These are phyloP conservation scores for Nomada lathburiana DNA, from an alignment of 2,888 invertebrate genomes.

Conservation along the genomic window DNA sequence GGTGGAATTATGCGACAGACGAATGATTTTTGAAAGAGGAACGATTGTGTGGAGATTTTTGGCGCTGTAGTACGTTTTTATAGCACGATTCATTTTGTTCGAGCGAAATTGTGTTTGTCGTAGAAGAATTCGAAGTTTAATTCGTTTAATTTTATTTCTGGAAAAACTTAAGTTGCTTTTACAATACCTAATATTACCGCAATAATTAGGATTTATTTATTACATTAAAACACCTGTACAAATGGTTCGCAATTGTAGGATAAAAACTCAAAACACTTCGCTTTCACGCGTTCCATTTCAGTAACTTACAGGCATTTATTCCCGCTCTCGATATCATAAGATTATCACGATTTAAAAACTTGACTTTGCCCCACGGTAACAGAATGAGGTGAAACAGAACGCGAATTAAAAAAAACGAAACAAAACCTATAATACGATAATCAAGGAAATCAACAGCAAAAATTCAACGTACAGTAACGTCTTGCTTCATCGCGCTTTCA, in stretches of 20 bases:
- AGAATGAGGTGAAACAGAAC: neutral
- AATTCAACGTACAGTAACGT: neutral
- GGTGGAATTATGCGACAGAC: neutral
- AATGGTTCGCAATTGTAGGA: neutral
- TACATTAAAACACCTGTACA: constrained; percentile 20
- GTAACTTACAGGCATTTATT: constrained; percentile 2
- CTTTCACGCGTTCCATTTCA: constrained; percentile 24
- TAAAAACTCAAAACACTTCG: constrained; percentile 13
- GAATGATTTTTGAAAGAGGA: neutral
- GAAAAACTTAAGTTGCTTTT: neutral
- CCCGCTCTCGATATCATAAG: constrained; percentile 4
- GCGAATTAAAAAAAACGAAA: neutral
- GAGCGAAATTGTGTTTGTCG: too few species aligned
- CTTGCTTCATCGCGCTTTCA: too few species aligned
- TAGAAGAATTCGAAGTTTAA: too few species aligned
- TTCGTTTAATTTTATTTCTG: too few species aligned
- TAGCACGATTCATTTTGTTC: neutral
- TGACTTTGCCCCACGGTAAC: neutral
- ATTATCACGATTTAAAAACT: neutral
- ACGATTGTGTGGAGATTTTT: neutral
- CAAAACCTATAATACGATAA: neutral
- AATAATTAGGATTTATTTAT: neutral
- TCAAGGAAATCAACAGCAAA: neutral
- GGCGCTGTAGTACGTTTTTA: neutral
- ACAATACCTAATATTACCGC: too few species aligned